These are phyloP conservation scores for Gouania willdenowi DNA, from an alignment of 2,797 vertebrate species.

Conservation along the genomic window DNA sequence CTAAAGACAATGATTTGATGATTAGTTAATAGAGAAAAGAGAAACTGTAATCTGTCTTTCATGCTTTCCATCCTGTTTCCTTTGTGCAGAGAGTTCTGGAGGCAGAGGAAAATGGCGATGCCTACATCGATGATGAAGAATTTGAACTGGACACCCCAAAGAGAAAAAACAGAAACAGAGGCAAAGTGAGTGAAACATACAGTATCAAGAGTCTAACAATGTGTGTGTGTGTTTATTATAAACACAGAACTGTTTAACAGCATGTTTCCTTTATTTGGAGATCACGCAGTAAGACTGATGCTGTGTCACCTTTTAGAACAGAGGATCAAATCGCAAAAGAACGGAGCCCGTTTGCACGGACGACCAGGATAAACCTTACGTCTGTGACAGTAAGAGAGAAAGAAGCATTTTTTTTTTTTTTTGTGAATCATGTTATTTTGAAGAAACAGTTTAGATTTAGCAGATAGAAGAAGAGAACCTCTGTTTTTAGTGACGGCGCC, in stretches of 20 bases:
- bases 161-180: slow-evolving; percentile 91
- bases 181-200: slow-evolving; percentile 80
- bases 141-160: slow-evolving; percentile 93
- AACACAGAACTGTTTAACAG: too few species aligned
- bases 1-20: too few species aligned
- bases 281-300: too few species aligned
- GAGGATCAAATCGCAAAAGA: slow-evolving; percentile 87
- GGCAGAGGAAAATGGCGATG: slow-evolving; percentile 92
- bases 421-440: not conserved
- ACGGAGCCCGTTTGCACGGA: slow-evolving; percentile 84
- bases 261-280: too few species aligned
- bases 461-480: not conserved
- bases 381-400: slow-evolving; percentile 93
- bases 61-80: not conserved
- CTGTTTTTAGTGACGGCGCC: slow-evolving; percentile 1
- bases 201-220: not conserved
- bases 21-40: too few species aligned
- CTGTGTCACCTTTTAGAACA: slow-evolving; percentile 73
- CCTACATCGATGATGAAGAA: slow-evolving; percentile 91
- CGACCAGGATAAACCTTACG: slow-evolving; percentile 95
- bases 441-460: not conserved
- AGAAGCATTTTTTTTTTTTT: not conserved
- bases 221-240: too few species aligned
- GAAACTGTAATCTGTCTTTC: too few species aligned
- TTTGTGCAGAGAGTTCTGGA: slow-evolving; percentile 88